Evolutionary conservation across 2,888 invertebrate species (phyloP), one percentile per base, ranked within the genome.

Genomic region (Trilocha varians): DNA sequence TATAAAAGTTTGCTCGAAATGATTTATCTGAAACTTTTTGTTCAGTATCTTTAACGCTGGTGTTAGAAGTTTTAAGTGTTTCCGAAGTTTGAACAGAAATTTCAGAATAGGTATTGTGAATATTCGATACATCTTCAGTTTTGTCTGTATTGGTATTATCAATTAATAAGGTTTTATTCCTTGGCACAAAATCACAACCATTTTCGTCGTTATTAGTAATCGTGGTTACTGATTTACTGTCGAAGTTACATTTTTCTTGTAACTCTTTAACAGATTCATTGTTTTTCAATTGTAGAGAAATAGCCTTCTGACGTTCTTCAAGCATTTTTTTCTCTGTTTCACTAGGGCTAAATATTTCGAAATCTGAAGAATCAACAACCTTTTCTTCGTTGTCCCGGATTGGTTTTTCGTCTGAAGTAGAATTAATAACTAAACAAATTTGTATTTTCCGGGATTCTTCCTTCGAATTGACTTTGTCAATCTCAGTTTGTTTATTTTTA

Each of bases 1-100:
- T 76, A 48, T 78, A 78, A 52, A 78, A 78, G 39, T 80, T 78
- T 2, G 78, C 68, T 49, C 53, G 59, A 45, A 65, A 62, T 14
- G 46, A 43, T 25, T 25, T 25, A 9, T 6, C 11, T 9, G 25
- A 25, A 9, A 9, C 25, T 25, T n/a, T n/a, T n/a, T n/a, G n/a
- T n/a, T n/a, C n/a, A n/a, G n/a, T n/a, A n/a, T n/a, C n/a, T n/a
- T n/a, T n/a, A n/a, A n/a, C n/a, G n/a, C n/a, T n/a, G n/a, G n/a
- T n/a, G n/a, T n/a, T n/a, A n/a, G n/a, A n/a, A n/a, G n/a, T n/a
- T n/a, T n/a, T n/a, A n/a, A n/a, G n/a, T n/a, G n/a, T n/a, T n/a
- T n/a, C n/a, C n/a, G n/a, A n/a, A n/a, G n/a, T n/a, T n/a, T n/a
- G n/a, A n/a, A n/a, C n/a, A n/a, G n/a, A n/a, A n/a, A n/a, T n/a